Conservation (phyloP, 2,888 invertebrate species). For the Dorcus parallelipipedus region DNA sequence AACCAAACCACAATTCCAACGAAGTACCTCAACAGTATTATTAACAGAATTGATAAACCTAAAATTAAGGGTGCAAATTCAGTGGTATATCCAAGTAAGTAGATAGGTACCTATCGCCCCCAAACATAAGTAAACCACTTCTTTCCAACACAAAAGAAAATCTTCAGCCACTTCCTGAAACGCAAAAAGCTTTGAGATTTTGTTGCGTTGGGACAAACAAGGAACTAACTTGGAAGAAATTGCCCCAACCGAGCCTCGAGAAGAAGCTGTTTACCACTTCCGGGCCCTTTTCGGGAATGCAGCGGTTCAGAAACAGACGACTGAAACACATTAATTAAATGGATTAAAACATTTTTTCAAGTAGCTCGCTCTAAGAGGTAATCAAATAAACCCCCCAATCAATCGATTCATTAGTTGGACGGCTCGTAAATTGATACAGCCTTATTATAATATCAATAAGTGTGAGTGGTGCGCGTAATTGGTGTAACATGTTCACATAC, state of each 20-base stretch:
- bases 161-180: slow-evolving; percentile 59
- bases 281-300: slow-evolving; percentile 49
- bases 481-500: background rate
- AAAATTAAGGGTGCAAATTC: slow-evolving; percentile 30
- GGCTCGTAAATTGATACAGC: background rate
- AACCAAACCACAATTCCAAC: slow-evolving; percentile 62
- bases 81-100: background rate
- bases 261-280: slow-evolving; percentile 48
- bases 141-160: slow-evolving; percentile 56
- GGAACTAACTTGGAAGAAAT: slow-evolving; percentile 50
- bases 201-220: background rate
- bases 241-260: slow-evolving; percentile 51
- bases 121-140: slow-evolving; percentile 57
- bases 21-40: slow-evolving; percentile 56
- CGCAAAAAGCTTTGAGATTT: slow-evolving; percentile 6
- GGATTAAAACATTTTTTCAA: background rate
- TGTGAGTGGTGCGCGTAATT: background rate
- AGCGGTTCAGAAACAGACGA: slow-evolving; percentile 53
- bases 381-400: background rate
- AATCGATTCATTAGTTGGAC: background rate
- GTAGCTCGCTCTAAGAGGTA: background rate
- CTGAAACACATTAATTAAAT: slow-evolving; percentile 38
- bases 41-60: slow-evolving; percentile 56
- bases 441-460: too few species aligned
- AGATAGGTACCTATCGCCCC: slow-evolving; percentile 56